Conservation (phyloP, 2,888 invertebrate species). For the Beris chalybata region DNA sequence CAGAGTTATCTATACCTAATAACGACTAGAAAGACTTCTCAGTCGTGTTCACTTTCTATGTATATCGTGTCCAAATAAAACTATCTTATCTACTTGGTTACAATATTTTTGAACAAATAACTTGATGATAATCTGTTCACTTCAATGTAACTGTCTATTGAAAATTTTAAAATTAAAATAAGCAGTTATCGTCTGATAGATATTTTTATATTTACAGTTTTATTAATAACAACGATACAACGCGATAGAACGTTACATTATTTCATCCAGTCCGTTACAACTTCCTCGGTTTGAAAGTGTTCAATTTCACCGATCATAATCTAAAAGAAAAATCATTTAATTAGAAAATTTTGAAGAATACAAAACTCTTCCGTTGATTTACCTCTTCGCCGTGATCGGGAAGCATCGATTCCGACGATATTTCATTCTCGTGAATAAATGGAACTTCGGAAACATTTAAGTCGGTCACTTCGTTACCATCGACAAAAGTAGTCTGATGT, state of each 20-base stretch:
- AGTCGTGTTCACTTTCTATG: too few species aligned
- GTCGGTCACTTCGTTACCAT: conserved; percentile 15
- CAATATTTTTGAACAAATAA: too few species aligned
- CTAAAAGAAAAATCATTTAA: conserved; percentile 39
- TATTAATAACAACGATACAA: too few species aligned
- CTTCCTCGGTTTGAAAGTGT: conserved; percentile 50
- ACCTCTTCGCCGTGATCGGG: conserved; percentile 48
- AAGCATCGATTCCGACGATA: conserved; percentile 46
- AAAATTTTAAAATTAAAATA: too few species aligned
- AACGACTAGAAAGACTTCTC: too few species aligned
- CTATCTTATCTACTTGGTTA: too few species aligned
- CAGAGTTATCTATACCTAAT: too few species aligned
- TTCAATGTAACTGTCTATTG: too few species aligned
- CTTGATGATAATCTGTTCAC: too few species aligned
- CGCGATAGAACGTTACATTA: background rate
- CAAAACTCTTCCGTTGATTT: conserved; percentile 4
- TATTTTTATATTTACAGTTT: too few species aligned
- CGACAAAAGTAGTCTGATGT: conserved; percentile 54
- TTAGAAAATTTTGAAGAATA: background rate
- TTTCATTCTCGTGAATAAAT: conserved; percentile 44
- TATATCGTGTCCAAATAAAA: too few species aligned
- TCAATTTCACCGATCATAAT: conserved; percentile 48
- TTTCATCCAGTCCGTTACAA: conserved; percentile 51
- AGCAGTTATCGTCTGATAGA: too few species aligned
- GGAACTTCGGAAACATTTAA: conserved; percentile 19